Percentiles rank a stretch among this genome's conserved stretches.
Conservation (phyloP, 2,113 vertebrate genomes). For the Sakesphorus luctuosus region DNA sequence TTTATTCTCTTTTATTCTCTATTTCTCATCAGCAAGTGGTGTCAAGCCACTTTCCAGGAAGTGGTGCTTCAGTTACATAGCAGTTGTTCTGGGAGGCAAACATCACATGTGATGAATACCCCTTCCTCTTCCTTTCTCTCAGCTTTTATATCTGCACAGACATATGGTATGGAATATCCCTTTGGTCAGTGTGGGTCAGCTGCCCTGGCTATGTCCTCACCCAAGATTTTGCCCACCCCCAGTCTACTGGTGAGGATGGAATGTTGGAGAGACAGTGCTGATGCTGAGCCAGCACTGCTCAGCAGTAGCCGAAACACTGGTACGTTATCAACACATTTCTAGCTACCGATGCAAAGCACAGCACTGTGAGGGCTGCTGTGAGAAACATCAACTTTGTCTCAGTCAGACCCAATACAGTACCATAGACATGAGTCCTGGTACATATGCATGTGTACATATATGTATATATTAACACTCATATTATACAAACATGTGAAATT, state of each 20-base stretch:
- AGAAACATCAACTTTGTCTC: neutral
- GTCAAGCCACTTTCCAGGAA: neutral
- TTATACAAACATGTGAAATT: neutral
- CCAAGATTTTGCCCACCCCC: neutral
- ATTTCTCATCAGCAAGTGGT: neutral
- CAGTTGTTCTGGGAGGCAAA: neutral
- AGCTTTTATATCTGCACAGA: neutral
- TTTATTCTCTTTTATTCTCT: too few relatives aligned
- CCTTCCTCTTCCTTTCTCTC: neutral
- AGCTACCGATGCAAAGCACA: neutral
- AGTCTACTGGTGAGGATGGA: neutral
- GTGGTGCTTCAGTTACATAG: too few relatives aligned
- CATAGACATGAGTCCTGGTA: neutral
- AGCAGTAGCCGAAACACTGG: neutral
- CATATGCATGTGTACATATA: neutral
- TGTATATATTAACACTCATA: neutral
- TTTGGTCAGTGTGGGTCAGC: neutral
- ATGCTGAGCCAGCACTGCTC: neutral
- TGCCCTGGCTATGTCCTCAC: too few relatives aligned
- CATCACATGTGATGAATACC: neutral
- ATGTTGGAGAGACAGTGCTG: neutral
- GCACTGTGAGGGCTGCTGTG: neutral
- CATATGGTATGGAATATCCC: rapidly evolving
- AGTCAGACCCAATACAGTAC: neutral
- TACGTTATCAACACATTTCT: neutral